Conservation (phyloP, 2,797 vertebrate genomes). For the Clarias platycephalus region DNA sequence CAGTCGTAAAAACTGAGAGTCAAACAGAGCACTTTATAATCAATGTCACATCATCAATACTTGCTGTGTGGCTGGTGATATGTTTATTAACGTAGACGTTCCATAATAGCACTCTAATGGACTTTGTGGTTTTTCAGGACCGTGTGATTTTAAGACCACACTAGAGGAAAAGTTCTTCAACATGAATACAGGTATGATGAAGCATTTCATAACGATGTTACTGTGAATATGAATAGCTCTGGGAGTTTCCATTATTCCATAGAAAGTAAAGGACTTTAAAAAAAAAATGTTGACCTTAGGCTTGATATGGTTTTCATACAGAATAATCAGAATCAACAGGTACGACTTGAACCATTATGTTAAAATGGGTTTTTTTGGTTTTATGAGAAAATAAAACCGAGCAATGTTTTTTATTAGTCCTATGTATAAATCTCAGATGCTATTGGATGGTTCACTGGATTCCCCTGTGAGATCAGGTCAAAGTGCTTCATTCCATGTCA, state of each 20-base stretch:
- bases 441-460: neutral
- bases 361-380: neutral
- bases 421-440: neutral
- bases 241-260: neutral
- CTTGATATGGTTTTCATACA: neutral
- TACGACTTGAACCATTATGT: neutral
- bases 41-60: conserved; percentile 34
- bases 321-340: neutral
- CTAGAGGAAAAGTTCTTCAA: conserved; percentile 54
- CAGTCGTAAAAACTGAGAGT: conserved; percentile 34
- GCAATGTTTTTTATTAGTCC: neutral
- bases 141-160: conserved; percentile 53
- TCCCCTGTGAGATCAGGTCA: neutral
- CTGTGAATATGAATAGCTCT: neutral
- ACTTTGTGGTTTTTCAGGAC: conserved; percentile 51
- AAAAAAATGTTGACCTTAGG: neutral
- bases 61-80: neutral
- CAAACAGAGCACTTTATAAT: conserved; percentile 4
- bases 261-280: neutral
- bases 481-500: neutral
- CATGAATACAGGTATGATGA: conserved; percentile 58
- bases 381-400: neutral
- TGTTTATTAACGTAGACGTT: conserved; percentile 6
- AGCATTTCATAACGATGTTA: neutral
- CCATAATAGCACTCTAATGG: conserved; percentile 18